Conservation (phyloP, 2,797 vertebrate species). For the Oryzias dopingdopingensis region DNA sequence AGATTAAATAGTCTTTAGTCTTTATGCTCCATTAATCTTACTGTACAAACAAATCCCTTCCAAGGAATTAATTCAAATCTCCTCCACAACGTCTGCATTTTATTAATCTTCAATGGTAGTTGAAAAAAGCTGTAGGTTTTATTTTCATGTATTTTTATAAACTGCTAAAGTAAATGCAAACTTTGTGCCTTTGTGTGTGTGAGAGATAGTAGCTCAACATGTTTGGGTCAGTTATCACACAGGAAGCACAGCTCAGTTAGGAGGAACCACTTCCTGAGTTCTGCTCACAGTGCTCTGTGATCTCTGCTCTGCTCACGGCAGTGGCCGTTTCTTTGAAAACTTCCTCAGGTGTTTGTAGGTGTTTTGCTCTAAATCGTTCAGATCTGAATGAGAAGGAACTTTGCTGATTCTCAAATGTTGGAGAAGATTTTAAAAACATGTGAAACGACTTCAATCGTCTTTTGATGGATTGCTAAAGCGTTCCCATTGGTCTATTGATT, state of each 20-base stretch:
- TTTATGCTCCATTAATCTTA: conserved; percentile 18
- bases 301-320: conserved; percentile 1
- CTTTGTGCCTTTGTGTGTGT: conserved; percentile 14
- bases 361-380: conserved; percentile 33
- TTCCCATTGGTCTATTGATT: no score
- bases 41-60: conserved; percentile 15
- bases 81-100: conserved; percentile 14
- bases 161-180: conserved; percentile 16
- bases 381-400: conserved; percentile 5
- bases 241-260: conserved; percentile 74
- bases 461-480: no score
- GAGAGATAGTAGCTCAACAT: conserved; percentile 34
- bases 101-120: conserved; percentile 24
- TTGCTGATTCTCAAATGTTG: conserved; percentile 1
- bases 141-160: conserved; percentile 1
- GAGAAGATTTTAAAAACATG: no score
- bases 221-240: conserved; percentile 72
- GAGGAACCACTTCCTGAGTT: conserved; percentile 69
- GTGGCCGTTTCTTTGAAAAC: conserved; percentile 37
- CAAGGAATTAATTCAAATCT: conserved; percentile 22
- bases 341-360: conserved; percentile 43
- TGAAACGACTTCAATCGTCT: no score
- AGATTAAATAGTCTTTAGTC: conserved; percentile 11
- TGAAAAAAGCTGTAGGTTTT: neutral
- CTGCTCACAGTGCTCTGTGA: conserved; percentile 23